A percentile compares a stretch with the other conserved stretches of the same genome.
Evolutionary conservation across 2,888 invertebrate genomes (phyloP).

Genomic region (Choreutis nemorana): DNA sequence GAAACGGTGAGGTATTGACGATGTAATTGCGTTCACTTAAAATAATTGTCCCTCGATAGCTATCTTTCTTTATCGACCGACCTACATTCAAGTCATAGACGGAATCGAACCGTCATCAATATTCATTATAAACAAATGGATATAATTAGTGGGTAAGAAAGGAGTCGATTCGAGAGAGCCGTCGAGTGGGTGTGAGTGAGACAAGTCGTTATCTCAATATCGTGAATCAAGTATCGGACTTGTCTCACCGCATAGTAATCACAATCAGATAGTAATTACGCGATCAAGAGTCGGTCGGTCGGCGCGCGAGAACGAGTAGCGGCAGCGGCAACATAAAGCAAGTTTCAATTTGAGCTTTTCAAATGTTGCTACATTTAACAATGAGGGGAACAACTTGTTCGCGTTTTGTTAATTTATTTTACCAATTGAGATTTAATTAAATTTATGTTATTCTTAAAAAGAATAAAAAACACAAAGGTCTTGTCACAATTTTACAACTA

Average conservation of each 20-base stretch:
- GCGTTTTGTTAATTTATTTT: too few relatives aligned
- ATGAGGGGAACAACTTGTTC: too few relatives aligned
- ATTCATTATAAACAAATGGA: slow-evolving; percentile 61
- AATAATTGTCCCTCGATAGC: slow-evolving; percentile 41
- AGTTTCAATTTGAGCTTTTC: too few relatives aligned
- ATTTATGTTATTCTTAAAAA: too few relatives aligned
- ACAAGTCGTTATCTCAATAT: slow-evolving; percentile 51
- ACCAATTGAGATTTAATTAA: too few relatives aligned
- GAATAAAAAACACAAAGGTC: too few relatives aligned
- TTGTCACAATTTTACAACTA: too few relatives aligned
- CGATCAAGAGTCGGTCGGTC: slow-evolving; percentile 23
- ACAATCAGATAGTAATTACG: slow-evolving; percentile 53
- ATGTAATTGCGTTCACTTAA: slow-evolving; percentile 39
- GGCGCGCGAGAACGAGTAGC: slow-evolving; percentile 27
- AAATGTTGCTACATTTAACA: too few relatives aligned
- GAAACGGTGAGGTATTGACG: slow-evolving; percentile 26
- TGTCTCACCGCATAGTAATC: slow-evolving; percentile 8
- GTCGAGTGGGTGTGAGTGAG: slow-evolving; percentile 41
- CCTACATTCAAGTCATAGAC: slow-evolving; percentile 16
- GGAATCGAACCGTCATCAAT: slow-evolving; percentile 43
- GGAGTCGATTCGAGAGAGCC: slow-evolving; percentile 45
- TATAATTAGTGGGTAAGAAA: slow-evolving; percentile 53
- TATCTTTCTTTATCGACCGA: slow-evolving; percentile 42
- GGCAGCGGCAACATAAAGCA: neutral
- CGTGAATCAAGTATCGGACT: slow-evolving; percentile 30